A percentile compares a stretch with the other conserved stretches of the same genome.
These are phyloP conservation scores for Terebella lapidaria DNA, from an alignment of 2,888 invertebrate species.

Conservation along the genomic window DNA sequence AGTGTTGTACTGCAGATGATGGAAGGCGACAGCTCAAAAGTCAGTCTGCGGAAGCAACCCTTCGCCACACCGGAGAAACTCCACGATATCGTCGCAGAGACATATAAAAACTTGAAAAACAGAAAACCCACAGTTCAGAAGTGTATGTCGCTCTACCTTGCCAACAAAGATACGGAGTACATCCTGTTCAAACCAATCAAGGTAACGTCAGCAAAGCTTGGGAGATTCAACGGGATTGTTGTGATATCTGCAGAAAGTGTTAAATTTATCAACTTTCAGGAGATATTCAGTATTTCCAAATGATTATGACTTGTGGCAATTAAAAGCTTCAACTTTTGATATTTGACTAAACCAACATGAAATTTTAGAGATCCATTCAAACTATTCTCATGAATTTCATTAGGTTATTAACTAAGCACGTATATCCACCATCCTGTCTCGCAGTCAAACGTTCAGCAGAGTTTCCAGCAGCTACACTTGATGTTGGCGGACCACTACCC, in stretches of 20 bases:
- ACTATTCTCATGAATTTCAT: no score
- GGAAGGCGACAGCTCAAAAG: slow-evolving; percentile 36
- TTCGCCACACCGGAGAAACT: slow-evolving; percentile 71
- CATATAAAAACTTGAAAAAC: slow-evolving; percentile 73
- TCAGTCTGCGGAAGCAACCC: slow-evolving; percentile 57
- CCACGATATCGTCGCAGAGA: slow-evolving; percentile 69
- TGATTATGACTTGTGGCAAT: no score
- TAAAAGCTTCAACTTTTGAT: no score
- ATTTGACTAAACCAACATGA: no score
- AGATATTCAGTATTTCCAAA: no score
- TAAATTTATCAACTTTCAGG: no score
- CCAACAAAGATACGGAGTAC: slow-evolving; percentile 94
- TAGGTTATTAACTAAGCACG: no score
- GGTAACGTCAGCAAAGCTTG: slow-evolving; percentile 58
- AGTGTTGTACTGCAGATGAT: slow-evolving; percentile 46
- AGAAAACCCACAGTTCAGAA: slow-evolving; percentile 76
- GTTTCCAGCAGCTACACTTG: slow-evolving; percentile 75
- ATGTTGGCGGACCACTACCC: slow-evolving; percentile 71
- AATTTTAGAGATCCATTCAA: no score
- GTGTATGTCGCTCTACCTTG: slow-evolving; percentile 90
- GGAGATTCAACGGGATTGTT: no score
- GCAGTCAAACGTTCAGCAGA: slow-evolving; percentile 69
- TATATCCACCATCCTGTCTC: no score
- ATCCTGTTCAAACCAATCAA: slow-evolving; percentile 91
- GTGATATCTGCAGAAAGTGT: no score